These are phyloP conservation scores for Steinernema carpocapsae DNA, from an alignment of 2,888 invertebrate species.

Conservation along the genomic window DNA sequence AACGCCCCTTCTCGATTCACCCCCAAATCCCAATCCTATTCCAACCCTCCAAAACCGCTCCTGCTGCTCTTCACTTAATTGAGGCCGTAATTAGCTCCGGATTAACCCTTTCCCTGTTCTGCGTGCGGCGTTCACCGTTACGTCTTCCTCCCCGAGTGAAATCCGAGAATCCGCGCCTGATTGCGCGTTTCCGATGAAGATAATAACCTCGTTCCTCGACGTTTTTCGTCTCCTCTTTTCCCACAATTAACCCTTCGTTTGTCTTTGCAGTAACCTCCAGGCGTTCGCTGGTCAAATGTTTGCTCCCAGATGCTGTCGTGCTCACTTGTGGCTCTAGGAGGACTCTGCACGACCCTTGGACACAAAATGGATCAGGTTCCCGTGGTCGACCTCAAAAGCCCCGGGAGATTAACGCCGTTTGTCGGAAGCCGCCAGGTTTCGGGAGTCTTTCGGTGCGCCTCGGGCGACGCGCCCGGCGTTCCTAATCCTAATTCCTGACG, in stretches of 20 bases:
- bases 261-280: not conserved
- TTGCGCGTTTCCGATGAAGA: constrained; percentile 11
- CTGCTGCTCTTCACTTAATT: constrained; percentile 21
- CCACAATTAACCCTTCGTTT: constrained; percentile 16
- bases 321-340: not conserved
- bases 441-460: not conserved
- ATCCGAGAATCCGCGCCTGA: constrained; percentile 30
- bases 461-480: not conserved
- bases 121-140: constrained; percentile 16
- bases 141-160: constrained; percentile 25
- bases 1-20: too few species aligned
- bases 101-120: constrained; percentile 17
- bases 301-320: not conserved
- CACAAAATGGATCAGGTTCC: not conserved
- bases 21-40: too few species aligned
- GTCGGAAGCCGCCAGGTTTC: not conserved
- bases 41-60: not conserved
- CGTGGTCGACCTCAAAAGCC: not conserved
- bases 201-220: not conserved
- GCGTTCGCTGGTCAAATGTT: not conserved
- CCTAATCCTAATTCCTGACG: constrained; percentile 8
- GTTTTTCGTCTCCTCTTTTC: constrained; percentile 19
- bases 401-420: constrained; percentile 11
- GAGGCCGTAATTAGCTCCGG: constrained; percentile 17
- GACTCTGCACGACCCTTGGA: not conserved